Base-by-base conservation (phyloP, 2,888 invertebrate genomes). In the Fragum sueziense region DNA sequence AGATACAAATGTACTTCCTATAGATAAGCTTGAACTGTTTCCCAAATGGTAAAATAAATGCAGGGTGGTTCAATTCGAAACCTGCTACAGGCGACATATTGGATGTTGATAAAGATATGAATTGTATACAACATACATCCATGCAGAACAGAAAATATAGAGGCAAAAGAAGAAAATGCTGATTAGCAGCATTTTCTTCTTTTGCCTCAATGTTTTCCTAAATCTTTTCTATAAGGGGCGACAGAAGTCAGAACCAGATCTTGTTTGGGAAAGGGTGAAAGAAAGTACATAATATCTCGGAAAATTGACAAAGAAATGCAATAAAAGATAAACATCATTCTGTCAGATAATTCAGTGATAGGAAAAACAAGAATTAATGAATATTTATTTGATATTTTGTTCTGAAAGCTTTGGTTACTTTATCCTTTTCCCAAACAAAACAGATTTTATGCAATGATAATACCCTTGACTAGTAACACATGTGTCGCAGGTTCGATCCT, bases 161-260 rank as follows among this genome's bases (percentile, higher is more conserved):
- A n/a, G n/a, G n/a, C n/a, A n/a, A n/a, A n/a, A n/a, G n/a, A n/a
- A n/a, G n/a, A n/a, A n/a, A n/a, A n/a, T n/a, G n/a, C n/a, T n/a
- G n/a, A n/a, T n/a, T n/a, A n/a, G n/a, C n/a, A n/a, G n/a, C 27
- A 61, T 2, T 61, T 61, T 61, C 29, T 61, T 25, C 31, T 61
- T 29, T 61, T 61, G 17, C 20, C 61, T 11, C 61, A 61, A 29
- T 61, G 31, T 27, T 61, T 61, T 61, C 61, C n/a, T n/a, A n/a
- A n/a, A n/a, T n/a, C n/a, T n/a, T n/a, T n/a, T n/a, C n/a, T n/a
- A n/a, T n/a, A n/a, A n/a, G 14, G 25, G n/a, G 1, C 2, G 6
- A 1, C n/a, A 6, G 1, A 3, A 2, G 47, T 47, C 1, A 47
- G n/a, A 47, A 47, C 47, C 47, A 47, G 47, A n/a, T 17, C 6